Percentiles rank a stretch among this genome's conserved stretches.
These are phyloP conservation scores for Hydraecia micacea DNA, from an alignment of 2,888 invertebrate genomes.

Conservation along the genomic window DNA sequence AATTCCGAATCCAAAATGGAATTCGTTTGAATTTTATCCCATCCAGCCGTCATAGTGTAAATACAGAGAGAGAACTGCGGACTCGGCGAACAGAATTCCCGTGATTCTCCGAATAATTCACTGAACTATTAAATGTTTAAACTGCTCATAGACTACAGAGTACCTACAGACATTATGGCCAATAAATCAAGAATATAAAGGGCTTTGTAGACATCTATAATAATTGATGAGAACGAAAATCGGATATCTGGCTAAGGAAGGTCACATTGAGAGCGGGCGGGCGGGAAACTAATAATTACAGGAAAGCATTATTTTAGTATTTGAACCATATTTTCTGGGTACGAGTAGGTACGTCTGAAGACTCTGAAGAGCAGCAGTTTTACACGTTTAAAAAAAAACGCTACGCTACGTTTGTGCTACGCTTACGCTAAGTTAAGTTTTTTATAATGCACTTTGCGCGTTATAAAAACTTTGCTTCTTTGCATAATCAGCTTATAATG, in stretches of 20 bases:
- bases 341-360: too few relatives aligned
- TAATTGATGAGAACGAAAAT: constrained; percentile 48
- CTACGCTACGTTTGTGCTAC: too few relatives aligned
- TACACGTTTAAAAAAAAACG: too few relatives aligned
- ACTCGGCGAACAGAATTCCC: constrained; percentile 23
- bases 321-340: not conserved
- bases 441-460: too few relatives aligned
- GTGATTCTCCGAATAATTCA: constrained; percentile 34
- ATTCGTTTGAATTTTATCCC: constrained; percentile 18
- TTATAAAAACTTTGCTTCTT: too few relatives aligned
- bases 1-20: constrained; percentile 35
- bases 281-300: not conserved
- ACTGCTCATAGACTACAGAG: constrained; percentile 28
- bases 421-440: too few relatives aligned
- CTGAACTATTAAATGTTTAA: constrained; percentile 34
- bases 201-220: constrained; percentile 47
- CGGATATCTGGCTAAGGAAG: constrained; percentile 33
- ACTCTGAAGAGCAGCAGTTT: too few relatives aligned
- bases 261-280: not conserved
- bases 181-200: constrained; percentile 55
- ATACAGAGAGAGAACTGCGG: constrained; percentile 6
- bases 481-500: too few relatives aligned
- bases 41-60: constrained; percentile 18
- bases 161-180: constrained; percentile 22
- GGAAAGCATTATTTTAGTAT: not conserved